Percentiles rank a stretch among this genome's conserved stretches.
These are phyloP conservation scores for Thalassoma bifasciatum DNA, from an alignment of 2,113 vertebrate species.

Conservation along the genomic window DNA sequence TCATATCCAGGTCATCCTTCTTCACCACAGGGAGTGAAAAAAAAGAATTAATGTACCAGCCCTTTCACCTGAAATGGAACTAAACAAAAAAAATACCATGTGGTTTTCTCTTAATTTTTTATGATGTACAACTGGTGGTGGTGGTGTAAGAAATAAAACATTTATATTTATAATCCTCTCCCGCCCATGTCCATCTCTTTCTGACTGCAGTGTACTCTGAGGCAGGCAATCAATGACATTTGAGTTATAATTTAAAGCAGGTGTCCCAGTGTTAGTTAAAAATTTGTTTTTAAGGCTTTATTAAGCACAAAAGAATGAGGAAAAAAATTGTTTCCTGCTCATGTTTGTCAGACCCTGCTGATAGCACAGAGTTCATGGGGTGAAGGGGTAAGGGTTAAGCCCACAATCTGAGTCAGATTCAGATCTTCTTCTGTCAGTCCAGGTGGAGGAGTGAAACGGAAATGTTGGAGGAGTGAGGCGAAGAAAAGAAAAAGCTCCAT, in stretches of 20 bases:
- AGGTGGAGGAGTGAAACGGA: constrained; percentile 79
- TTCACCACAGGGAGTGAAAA: constrained; percentile 74
- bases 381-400: constrained; percentile 56
- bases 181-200: too few species aligned
- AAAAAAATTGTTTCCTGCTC: too few species aligned
- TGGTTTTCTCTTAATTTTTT: neutral
- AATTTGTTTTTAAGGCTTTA: too few species aligned
- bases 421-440: constrained; percentile 79
- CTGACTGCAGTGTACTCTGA: too few species aligned
- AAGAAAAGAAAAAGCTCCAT: constrained; percentile 87
- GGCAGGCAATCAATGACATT: too few species aligned
- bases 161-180: too few species aligned
- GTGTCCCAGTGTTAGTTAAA: too few species aligned
- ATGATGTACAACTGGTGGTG: constrained; percentile 81
- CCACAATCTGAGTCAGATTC: constrained; percentile 74
- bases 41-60: constrained; percentile 79
- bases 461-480: constrained; percentile 81
- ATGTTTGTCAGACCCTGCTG: constrained; percentile 3
- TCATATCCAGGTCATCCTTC: constrained; percentile 78
- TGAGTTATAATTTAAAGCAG: too few species aligned
- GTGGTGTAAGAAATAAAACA: too few species aligned
- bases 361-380: constrained; percentile 72
- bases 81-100: neutral
- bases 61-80: constrained; percentile 9
- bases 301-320: too few species aligned